Percentiles rank a stretch among this genome's conserved stretches.
These are phyloP conservation scores for Anser brachyrhynchus DNA, from an alignment of 2,113 vertebrate species.

Conservation along the genomic window DNA sequence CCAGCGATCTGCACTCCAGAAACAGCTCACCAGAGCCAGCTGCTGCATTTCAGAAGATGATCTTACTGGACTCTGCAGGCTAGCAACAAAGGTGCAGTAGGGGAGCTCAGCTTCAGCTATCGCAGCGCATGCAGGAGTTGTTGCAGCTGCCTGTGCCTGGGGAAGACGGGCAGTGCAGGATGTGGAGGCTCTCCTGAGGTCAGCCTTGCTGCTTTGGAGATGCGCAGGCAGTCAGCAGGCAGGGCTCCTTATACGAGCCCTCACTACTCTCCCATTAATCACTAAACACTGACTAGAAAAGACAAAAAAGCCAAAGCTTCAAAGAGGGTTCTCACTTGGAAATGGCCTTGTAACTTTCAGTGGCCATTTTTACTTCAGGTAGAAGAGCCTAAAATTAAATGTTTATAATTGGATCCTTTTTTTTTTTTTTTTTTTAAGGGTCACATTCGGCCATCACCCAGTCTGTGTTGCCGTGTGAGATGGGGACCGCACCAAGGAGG, in stretches of 20 bases:
- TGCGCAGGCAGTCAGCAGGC: not conserved
- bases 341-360: not conserved
- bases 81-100: not conserved
- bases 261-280: not conserved
- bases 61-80: not conserved
- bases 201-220: not conserved
- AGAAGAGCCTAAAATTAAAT: not conserved
- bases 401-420: not conserved
- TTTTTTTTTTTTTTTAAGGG: not conserved
- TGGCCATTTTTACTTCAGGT: not conserved
- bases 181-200: not conserved
- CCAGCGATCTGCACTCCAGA: conserved; percentile 37
- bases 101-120: not conserved
- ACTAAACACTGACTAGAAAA: not conserved
- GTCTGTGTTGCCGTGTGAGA: not conserved
- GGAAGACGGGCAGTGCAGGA: not conserved
- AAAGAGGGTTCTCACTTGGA: not conserved
- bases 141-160: not conserved
- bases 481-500: not conserved
- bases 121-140: not conserved
- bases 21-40: conserved; percentile 72
- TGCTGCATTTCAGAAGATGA: conserved; percentile 12
- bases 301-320: not conserved
- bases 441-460: not conserved
- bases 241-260: not conserved